phyloP scores from a whole-genome alignment of 1,140 invertebrate genomes.

The Drosophila baimaii region DNA sequence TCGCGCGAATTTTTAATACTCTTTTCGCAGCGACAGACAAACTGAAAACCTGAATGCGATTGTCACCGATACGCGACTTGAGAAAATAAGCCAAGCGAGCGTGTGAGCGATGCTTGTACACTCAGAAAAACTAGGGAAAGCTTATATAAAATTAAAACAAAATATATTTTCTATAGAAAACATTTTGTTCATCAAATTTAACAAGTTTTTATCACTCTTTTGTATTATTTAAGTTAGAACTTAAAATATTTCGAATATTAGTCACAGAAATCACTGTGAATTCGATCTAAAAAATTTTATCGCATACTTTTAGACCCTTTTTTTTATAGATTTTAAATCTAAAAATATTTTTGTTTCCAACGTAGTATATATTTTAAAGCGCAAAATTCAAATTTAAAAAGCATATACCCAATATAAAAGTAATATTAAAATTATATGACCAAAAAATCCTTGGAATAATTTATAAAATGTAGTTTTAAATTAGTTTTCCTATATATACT shows the following conservation, averaged over 20 bases:
- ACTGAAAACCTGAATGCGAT: constrained; percentile 45
- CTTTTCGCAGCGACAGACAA: constrained; percentile 56
- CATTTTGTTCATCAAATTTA: not conserved
- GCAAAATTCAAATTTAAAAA: too few species aligned
- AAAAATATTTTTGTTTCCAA: too few species aligned
- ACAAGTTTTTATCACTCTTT: not conserved
- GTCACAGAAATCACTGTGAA: not conserved
- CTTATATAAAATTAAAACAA: not conserved
- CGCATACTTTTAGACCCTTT: too few species aligned
- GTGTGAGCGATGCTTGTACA: constrained; percentile 36
- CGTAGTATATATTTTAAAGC: too few species aligned
- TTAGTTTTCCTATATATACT: not conserved
- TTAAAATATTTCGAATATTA: not conserved
- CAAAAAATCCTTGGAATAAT: not conserved
- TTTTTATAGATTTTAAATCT: too few species aligned
- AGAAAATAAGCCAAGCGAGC: constrained; percentile 41
- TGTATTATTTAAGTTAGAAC: not conserved
- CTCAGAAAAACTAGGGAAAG: not conserved
- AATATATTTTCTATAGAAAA: too few species aligned
- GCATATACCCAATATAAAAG: too few species aligned
- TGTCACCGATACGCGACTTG: constrained; percentile 42
- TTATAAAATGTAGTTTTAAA: not conserved
- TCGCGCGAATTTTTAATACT: constrained; percentile 81
- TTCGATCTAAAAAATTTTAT: not conserved
- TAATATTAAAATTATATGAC: too few species aligned